A percentile compares a stretch with the other conserved stretches of the same genome.
These are phyloP conservation scores for Colistium nudipinnis DNA, from an alignment of 2,113 vertebrate genomes.

Conservation along the genomic window DNA sequence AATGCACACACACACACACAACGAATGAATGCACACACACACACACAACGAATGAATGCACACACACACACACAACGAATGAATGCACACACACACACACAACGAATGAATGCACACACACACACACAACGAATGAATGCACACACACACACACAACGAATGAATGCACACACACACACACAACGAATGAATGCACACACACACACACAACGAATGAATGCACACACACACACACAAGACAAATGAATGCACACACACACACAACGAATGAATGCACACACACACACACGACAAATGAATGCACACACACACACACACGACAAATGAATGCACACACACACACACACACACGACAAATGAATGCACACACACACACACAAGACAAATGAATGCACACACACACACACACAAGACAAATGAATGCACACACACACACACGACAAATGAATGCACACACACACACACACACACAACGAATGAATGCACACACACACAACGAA, in stretches of 20 bases:
- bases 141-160: constrained; percentile 25
- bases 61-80: constrained; percentile 21
- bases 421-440: background rate
- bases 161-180: background rate
- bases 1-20: background rate
- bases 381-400: constrained; percentile 27
- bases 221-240: constrained; percentile 34
- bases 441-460: no score
- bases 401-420: no score
- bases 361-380: constrained; percentile 1
- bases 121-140: constrained; percentile 15
- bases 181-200: no score
- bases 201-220: constrained; percentile 14
- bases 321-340: no score
- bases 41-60: constrained; percentile 19
- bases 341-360: no score
- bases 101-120: no score
- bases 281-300: constrained; percentile 12
- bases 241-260: background rate
- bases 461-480: constrained; percentile 5
- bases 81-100: background rate
- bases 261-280: no score
- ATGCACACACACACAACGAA: constrained; percentile 31
- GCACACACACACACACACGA: constrained; percentile 35
- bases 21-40: no score